Percentiles rank a stretch among this genome's conserved stretches.
phyloP scores from a whole-genome alignment of 1,140 invertebrate species.

The Pseudoatta argentina region DNA sequence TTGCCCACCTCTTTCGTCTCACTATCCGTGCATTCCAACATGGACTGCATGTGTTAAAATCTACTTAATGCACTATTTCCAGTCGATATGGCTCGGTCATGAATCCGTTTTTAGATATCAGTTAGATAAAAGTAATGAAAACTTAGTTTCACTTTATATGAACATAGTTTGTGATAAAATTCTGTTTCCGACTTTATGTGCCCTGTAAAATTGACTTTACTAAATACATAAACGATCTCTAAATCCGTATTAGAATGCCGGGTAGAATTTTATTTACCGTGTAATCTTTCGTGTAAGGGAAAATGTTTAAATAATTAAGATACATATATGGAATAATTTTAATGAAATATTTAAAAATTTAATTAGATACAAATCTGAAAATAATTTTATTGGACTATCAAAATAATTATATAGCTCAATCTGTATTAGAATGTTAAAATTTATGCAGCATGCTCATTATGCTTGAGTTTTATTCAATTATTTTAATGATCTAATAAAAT shows the following conservation, averaged over 20 bases:
- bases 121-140: neutral
- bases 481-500: too few relatives aligned
- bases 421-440: too few relatives aligned
- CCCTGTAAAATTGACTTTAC: neutral
- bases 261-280: neutral
- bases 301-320: neutral
- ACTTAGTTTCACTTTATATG: neutral
- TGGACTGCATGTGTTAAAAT: neutral
- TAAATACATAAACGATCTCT: neutral
- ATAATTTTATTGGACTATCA: too few relatives aligned
- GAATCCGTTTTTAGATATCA: neutral
- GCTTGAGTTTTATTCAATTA: too few relatives aligned
- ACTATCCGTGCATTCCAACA: neutral
- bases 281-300: neutral
- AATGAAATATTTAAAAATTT: too few relatives aligned
- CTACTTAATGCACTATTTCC: neutral
- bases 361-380: too few relatives aligned
- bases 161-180: neutral
- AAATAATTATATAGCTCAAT: too few relatives aligned
- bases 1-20: neutral
- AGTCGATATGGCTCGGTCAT: neutral
- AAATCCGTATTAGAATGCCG: neutral
- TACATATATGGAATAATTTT: neutral
- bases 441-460: too few relatives aligned
- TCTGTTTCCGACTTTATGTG: neutral